phyloP scores from a whole-genome alignment of 2,797 vertebrate genomes.

The Acridotheres tristis region DNA sequence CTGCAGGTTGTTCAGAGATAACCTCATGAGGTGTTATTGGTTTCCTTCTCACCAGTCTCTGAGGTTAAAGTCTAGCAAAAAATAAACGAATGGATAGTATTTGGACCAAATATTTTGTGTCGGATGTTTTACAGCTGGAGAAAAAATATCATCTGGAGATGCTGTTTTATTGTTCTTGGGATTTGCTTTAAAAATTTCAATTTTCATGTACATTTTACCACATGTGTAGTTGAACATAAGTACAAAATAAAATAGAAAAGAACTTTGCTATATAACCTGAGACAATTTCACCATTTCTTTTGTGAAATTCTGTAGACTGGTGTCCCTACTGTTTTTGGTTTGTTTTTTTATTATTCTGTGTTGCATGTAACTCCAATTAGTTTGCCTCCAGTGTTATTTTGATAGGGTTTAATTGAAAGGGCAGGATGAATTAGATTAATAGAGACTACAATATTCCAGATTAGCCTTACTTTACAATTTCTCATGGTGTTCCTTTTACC shows the following conservation, averaged over 20 bases:
- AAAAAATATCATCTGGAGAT: not conserved
- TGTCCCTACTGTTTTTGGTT: not conserved
- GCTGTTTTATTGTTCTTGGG: not conserved
- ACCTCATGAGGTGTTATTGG: not conserved
- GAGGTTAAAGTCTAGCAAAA: not conserved
- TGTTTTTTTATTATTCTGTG: not conserved
- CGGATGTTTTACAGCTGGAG: not conserved
- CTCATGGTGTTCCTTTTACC: not conserved
- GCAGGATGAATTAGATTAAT: not conserved
- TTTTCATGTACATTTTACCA: not conserved
- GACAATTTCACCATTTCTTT: not conserved
- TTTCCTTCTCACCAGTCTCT: not conserved
- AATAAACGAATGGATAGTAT: not conserved
- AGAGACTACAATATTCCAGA: not conserved
- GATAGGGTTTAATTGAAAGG: not conserved
- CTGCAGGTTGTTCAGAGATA: not conserved
- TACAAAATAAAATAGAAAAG: not conserved
- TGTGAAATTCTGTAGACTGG: not conserved
- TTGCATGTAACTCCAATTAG: not conserved
- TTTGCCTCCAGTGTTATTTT: not conserved
- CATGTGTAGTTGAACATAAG: rapidly evolving
- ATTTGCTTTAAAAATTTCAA: not conserved
- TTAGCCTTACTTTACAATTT: not conserved
- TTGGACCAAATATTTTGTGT: not conserved
- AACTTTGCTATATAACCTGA: not conserved